A percentile compares a stretch with the other conserved stretches of the same genome.
Evolutionary conservation across 2,888 invertebrate species (phyloP).

Genomic region (Acrobeloides nanus): DNA sequence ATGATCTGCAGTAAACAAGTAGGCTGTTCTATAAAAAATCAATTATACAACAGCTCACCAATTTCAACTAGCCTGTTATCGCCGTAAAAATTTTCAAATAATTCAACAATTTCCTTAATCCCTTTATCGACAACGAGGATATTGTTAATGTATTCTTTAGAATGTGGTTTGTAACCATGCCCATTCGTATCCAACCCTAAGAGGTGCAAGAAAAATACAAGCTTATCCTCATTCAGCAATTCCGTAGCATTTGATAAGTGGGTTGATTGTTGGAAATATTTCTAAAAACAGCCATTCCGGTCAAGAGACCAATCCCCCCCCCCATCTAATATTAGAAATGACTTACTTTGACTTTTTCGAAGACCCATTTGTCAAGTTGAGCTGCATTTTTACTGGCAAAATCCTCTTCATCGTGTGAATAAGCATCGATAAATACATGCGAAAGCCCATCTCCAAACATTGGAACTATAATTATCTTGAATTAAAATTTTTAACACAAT

Average conservation of each 20-base stretch:
- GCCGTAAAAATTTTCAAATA: slow-evolving; percentile 68
- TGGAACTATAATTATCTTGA: too few species aligned
- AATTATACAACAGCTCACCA: slow-evolving; percentile 5
- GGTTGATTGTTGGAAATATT: too few species aligned
- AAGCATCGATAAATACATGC: slow-evolving; percentile 23
- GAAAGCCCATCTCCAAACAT: slow-evolving; percentile 73
- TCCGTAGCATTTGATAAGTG: too few species aligned
- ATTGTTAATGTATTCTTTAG: slow-evolving; percentile 72
- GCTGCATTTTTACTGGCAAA: slow-evolving; percentile 64
- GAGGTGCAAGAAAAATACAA: slow-evolving; percentile 82
- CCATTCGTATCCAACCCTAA: slow-evolving; percentile 89
- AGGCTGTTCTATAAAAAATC: slow-evolving; percentile 64
- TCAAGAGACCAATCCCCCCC: too few species aligned
- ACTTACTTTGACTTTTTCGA: slow-evolving; percentile 67
- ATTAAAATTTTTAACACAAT: too few species aligned
- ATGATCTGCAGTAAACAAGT: slow-evolving; percentile 87
- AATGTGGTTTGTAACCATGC: slow-evolving; percentile 83
- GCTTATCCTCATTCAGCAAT: slow-evolving; percentile 55
- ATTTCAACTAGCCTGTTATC: slow-evolving; percentile 60
- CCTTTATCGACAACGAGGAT: slow-evolving; percentile 72
- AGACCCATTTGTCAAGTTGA: slow-evolving; percentile 81
- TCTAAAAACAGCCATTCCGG: too few species aligned
- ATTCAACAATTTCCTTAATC: slow-evolving; percentile 64
- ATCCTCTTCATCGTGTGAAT: slow-evolving; percentile 68
- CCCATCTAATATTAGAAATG: neutral